Conservation (phyloP, 2,113 vertebrate genomes). For the Pterocles burchelli region DNA sequence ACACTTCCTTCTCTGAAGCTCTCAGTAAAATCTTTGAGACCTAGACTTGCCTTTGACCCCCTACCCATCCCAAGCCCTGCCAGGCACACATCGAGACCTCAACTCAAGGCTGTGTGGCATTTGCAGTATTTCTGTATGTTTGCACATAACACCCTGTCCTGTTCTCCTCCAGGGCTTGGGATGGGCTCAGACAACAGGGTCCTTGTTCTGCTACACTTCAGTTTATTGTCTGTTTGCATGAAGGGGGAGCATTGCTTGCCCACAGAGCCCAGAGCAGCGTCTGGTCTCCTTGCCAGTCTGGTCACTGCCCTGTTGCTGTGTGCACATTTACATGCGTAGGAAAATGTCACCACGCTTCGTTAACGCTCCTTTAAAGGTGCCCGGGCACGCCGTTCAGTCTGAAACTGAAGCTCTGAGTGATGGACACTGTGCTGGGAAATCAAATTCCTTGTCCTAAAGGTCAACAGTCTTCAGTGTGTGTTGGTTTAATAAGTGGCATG, state of each 20-base stretch:
- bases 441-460: slow-evolving; percentile 41
- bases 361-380: slow-evolving; percentile 22
- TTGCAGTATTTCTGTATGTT: slow-evolving; percentile 1
- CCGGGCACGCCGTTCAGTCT: not conserved
- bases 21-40: not conserved
- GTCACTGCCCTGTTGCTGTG: not conserved
- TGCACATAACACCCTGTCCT: slow-evolving; percentile 29
- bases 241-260: slow-evolving; percentile 24
- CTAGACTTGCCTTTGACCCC: not conserved
- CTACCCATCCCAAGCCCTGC: not conserved
- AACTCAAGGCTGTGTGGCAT: not conserved
- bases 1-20: not conserved
- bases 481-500: slow-evolving; percentile 23
- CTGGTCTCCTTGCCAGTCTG: slow-evolving; percentile 14
- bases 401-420: not conserved
- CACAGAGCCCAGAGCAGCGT: not conserved
- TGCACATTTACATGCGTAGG: not conserved
- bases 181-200: slow-evolving; percentile 31
- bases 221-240: slow-evolving; percentile 31
- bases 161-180: not conserved
- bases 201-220: slow-evolving; percentile 46
- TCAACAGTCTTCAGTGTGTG: not conserved
- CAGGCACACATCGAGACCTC: fast-evolving
- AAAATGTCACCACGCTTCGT: not conserved
- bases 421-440: not conserved